Conservation (phyloP, 2,113 vertebrate genomes). For the Sula dactylatra region DNA sequence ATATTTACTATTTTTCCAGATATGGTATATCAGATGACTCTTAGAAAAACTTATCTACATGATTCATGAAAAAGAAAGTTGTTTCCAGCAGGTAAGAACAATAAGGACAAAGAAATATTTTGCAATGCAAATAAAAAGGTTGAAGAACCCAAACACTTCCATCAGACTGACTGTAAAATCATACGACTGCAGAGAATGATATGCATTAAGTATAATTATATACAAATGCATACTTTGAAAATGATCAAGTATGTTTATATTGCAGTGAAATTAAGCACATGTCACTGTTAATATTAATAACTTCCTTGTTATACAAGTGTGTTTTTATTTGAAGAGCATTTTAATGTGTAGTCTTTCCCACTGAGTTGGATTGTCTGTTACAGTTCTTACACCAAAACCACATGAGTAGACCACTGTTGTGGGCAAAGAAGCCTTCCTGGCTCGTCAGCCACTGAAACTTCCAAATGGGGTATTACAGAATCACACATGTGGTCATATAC, state of each 20-base stretch:
- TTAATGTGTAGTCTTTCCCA: neutral
- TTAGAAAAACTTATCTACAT: neutral
- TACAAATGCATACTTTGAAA: slow-evolving; percentile 59
- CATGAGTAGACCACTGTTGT: neutral
- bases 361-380: neutral
- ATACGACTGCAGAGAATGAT: neutral
- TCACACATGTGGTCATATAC: neutral
- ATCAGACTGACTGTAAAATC: slow-evolving; percentile 26
- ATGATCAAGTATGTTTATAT: slow-evolving; percentile 47
- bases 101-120: slow-evolving; percentile 24
- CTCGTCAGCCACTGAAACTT: neutral
- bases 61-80: neutral
- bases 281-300: slow-evolving; percentile 49
- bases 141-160: neutral
- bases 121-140: slow-evolving; percentile 45
- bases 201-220: slow-evolving; percentile 46
- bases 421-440: neutral
- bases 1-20: slow-evolving; percentile 30
- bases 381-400: neutral
- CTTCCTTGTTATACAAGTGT: neutral
- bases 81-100: slow-evolving; percentile 26
- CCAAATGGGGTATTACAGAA: neutral
- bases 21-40: neutral
- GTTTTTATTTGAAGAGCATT: slow-evolving; percentile 11
- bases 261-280: slow-evolving; percentile 50